phyloP scores from a whole-genome alignment of 2,888 invertebrate species.

The Gisinianus flammeolus region DNA sequence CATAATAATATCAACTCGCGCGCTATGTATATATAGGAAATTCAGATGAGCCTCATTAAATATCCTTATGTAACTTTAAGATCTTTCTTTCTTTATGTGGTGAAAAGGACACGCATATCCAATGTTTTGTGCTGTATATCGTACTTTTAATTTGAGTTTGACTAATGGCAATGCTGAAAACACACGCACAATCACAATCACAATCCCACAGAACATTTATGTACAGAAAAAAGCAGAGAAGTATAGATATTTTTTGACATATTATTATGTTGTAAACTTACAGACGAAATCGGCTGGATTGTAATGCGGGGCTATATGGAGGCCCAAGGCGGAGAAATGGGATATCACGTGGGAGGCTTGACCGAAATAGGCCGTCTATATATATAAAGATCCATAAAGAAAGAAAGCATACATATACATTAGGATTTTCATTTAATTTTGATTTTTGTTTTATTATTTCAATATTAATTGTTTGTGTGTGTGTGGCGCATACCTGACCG shows the following conservation, averaged over 20 bases:
- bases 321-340: constrained; percentile 74
- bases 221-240: too few relatives aligned
- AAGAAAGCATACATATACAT: background rate
- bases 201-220: too few relatives aligned
- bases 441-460: background rate
- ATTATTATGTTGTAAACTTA: constrained; percentile 64
- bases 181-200: too few relatives aligned
- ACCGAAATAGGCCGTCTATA: constrained; percentile 76
- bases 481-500: constrained; percentile 62
- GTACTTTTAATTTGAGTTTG: too few relatives aligned
- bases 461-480: background rate
- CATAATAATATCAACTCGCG: too few relatives aligned
- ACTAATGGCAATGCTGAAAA: too few relatives aligned
- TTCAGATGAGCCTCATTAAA: too few relatives aligned
- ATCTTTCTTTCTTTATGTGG: too few relatives aligned
- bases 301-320: constrained; percentile 76
- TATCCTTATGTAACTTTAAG: too few relatives aligned
- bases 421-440: background rate
- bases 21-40: too few relatives aligned
- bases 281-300: constrained; percentile 85
- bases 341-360: constrained; percentile 73
- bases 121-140: too few relatives aligned
- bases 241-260: background rate
- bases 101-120: too few relatives aligned
- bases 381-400: constrained; percentile 1